Base-by-base conservation (phyloP, 2,888 invertebrate genomes). In the Apoda limacodes region DNA sequence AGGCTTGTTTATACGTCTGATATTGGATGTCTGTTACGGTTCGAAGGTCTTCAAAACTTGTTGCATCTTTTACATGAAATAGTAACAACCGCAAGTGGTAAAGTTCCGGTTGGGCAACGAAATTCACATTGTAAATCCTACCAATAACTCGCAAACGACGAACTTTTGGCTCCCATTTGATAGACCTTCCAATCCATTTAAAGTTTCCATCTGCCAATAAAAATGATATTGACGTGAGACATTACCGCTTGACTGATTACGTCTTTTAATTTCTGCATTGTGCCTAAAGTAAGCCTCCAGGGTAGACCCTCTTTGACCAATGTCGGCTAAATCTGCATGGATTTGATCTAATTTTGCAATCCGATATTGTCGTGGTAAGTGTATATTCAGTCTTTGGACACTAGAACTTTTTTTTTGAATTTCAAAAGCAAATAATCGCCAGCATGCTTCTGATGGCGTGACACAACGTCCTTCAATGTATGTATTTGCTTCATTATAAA, bases 361-460 rank as follows among this genome's bases (percentile, higher is more conserved):
- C 28, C 37, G 29, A 31, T 39, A 32, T 15, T 39, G 30, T 27
- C 32, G 30, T 29, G 32, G 32, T 32, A 35, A 32, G 32, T 39
- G 32, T 22, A 35, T 35, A 28, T 32, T 32, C 25, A 35, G 35
- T 35, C 30, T 29, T 14, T 35, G 33, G 13, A 64, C 39, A 5
- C 48, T 28, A 39, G 60, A 55, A 12, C 48, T 49, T 31, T 49
- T 39, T 12, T 46, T 40, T 26, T 52, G 43, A 37, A 64, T 43
- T 15, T 39, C 31, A 27, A 39, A 53, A 26, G 45, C 50, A 39
- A 42, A 36, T 11, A 58, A 27, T 20, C 55, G 34, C 50, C 50
- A 53, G 28, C 40, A 42, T 25, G 57, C 52, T 43, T 34, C 32
- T 30, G 34, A 29, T 27, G 32, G 34, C 25, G 32, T 38, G 27